These are phyloP conservation scores for Nicator chloris DNA, from an alignment of 2,113 vertebrate species.

Conservation along the genomic window DNA sequence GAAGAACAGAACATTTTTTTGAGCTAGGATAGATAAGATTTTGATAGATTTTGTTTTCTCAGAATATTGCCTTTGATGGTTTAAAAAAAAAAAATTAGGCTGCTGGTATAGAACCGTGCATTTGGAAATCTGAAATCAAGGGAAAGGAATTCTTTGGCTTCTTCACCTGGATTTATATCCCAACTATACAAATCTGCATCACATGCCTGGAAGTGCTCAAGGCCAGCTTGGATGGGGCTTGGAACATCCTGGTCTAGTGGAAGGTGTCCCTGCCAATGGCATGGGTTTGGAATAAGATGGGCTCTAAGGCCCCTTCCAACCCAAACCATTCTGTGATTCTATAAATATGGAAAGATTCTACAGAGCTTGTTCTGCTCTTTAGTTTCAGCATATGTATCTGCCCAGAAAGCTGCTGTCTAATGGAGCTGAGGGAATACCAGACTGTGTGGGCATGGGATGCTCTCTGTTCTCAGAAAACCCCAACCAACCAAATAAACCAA, in stretches of 20 bases:
- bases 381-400: not conserved
- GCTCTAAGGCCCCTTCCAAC: not conserved
- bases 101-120: rapidly evolving
- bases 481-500: not conserved
- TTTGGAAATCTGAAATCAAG: not conserved
- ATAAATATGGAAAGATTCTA: rapidly evolving
- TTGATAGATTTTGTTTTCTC: not conserved
- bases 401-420: not conserved
- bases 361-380: not conserved
- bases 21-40: not conserved
- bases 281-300: not conserved
- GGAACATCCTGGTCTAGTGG: not conserved
- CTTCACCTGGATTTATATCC: not conserved
- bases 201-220: not conserved
- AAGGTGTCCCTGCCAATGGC: not conserved
- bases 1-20: not conserved
- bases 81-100: not conserved
- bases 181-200: not conserved
- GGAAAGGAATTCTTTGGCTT: not conserved
- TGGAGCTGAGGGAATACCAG: not conserved
- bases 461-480: not conserved
- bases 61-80: not conserved
- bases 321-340: not conserved
- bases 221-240: not conserved
- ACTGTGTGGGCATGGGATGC: not conserved